These are phyloP conservation scores for Gobius niger DNA, from an alignment of 2,113 vertebrate species.

Conservation along the genomic window DNA sequence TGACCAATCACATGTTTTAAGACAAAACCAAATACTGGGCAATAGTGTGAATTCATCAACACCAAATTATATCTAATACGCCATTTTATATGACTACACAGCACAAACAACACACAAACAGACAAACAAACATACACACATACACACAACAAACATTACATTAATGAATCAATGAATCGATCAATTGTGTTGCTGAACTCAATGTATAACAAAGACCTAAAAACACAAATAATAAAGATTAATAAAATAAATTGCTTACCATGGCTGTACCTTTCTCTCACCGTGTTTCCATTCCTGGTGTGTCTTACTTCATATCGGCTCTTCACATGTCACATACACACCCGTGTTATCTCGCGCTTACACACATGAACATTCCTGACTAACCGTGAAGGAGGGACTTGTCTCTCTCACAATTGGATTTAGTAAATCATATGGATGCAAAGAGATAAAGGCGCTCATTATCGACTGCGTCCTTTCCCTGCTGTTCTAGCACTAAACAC, in stretches of 20 bases:
- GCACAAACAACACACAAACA: no score
- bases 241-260: constrained; percentile 53
- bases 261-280: constrained; percentile 42
- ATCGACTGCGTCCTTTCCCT: constrained; percentile 49
- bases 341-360: constrained; percentile 65
- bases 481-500: constrained; percentile 56
- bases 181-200: no score
- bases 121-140: no score
- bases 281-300: constrained; percentile 55
- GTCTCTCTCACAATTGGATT: constrained; percentile 40
- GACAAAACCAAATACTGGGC: constrained; percentile 29
- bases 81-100: no score
- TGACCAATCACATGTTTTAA: constrained; percentile 49
- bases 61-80: no score
- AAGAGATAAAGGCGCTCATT: constrained; percentile 23
- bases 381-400: constrained; percentile 49
- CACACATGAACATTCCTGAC: constrained; percentile 74
- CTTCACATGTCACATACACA: constrained; percentile 50
- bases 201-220: no score
- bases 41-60: no score
- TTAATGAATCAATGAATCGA: no score
- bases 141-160: no score
- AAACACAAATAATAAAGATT: background rate
- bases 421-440: constrained; percentile 35
- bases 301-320: constrained; percentile 51